Percentiles rank a stretch among this genome's conserved stretches.
phyloP scores from a whole-genome alignment of 2,888 invertebrate genomes.

The Tenthredo notha region DNA sequence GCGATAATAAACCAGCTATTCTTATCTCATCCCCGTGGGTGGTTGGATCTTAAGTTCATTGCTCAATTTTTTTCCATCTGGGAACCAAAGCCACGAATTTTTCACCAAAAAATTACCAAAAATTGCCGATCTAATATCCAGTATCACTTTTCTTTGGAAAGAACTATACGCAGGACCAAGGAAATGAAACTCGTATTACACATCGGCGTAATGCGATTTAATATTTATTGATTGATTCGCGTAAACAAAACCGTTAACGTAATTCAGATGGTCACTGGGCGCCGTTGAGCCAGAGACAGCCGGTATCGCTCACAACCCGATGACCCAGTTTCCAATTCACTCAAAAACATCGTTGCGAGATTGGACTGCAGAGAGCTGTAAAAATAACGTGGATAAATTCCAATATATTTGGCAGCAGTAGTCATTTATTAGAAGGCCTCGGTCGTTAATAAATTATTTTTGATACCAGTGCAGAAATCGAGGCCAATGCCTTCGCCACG shows the following conservation, averaged over 20 bases:
- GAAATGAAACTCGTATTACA: not conserved
- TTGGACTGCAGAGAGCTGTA: constrained; percentile 42
- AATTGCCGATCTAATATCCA: not conserved
- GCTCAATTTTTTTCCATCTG: constrained; percentile 6
- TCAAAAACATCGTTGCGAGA: constrained; percentile 46
- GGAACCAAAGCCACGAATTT: not conserved
- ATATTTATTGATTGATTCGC: constrained; percentile 12
- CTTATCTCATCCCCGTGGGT: constrained; percentile 32
- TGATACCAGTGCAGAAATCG: constrained; percentile 37
- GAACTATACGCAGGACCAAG: not conserved
- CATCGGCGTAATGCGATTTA: not conserved
- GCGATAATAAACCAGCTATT: constrained; percentile 42
- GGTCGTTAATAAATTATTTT: constrained; percentile 46
- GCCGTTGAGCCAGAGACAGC: constrained; percentile 9
- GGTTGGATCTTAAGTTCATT: not conserved
- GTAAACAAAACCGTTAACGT: constrained; percentile 42
- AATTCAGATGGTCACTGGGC: constrained; percentile 24
- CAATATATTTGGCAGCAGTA: constrained; percentile 50
- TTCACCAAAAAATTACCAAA: not conserved
- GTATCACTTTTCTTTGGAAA: too few species aligned
- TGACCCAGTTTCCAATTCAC: constrained; percentile 45
- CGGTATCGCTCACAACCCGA: not conserved
- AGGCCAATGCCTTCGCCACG: constrained; percentile 38
- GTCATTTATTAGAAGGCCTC: constrained; percentile 47
- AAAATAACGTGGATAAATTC: constrained; percentile 50